A percentile compares a stretch with the other conserved stretches of the same genome.
phyloP scores from a whole-genome alignment of 92 coral and sea anemone species.

The Paragorgia papillata region DNA sequence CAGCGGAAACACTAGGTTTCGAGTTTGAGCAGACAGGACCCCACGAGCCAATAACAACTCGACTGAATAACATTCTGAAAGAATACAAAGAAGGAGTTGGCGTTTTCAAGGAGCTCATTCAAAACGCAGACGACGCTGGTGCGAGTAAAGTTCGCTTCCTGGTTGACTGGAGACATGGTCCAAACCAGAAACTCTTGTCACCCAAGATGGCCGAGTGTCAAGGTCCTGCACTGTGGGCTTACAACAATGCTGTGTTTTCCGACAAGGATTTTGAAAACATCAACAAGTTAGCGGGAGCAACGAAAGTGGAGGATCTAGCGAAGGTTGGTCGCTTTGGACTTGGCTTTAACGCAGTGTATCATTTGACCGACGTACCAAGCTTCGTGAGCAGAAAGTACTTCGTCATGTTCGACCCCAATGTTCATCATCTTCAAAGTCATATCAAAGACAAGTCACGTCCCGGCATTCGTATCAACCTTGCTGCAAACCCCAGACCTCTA shows the following conservation, averaged over 20 bases:
- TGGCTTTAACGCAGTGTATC: constrained; percentile 87
- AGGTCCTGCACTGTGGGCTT: constrained; percentile 91
- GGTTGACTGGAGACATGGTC: constrained; percentile 79
- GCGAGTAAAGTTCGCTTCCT: constrained; percentile 73
- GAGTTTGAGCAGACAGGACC: constrained; percentile 90
- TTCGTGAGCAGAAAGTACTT: constrained; percentile 65
- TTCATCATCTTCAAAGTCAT: constrained; percentile 67
- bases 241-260: constrained; percentile 81
- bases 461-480: constrained; percentile 71
- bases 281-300: constrained; percentile 80
- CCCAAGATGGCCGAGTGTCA: constrained; percentile 83
- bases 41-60: constrained; percentile 66
- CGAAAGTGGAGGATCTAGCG: constrained; percentile 71
- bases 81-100: constrained; percentile 90
- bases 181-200: constrained; percentile 68
- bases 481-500: constrained; percentile 48
- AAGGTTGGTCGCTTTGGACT: constrained; percentile 89
- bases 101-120: constrained; percentile 87
- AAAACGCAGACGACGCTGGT: constrained; percentile 91
- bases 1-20: constrained; percentile 78
- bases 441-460: constrained; percentile 71
- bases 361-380: constrained; percentile 86
- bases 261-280: constrained; percentile 87
- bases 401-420: constrained; percentile 76
- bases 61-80: constrained; percentile 77